Base-by-base conservation (phyloP, 2,113 vertebrate genomes). In the Neoarius graeffei region DNA sequence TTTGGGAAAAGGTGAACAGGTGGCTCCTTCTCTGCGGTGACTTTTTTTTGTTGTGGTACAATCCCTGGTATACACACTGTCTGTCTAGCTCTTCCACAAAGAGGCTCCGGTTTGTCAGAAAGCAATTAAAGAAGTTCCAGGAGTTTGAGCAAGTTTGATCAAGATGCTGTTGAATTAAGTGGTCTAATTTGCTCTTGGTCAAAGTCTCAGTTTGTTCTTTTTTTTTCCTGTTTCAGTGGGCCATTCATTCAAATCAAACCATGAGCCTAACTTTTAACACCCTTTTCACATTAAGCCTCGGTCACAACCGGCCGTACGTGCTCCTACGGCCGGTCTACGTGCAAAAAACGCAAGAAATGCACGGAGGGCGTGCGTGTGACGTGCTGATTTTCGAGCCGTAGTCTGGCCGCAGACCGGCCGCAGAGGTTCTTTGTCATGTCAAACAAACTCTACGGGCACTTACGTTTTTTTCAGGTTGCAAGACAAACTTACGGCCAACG, bases 1-100 rank as follows among this genome's bases (percentile, higher is more conserved):
- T 94, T 93, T 95, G 93, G 5, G 1, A 93, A 85, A 94, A 88
- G 94, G 91, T 89, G 93, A 95, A 94, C 95, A 95, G 94, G 94
- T 95, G 95, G 95, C 94, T 92, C 87, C 56, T 73, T 85, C 81
- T 89, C n/a, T 85, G 91, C 93, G 92, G 92, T 92, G 92, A 92
- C 93, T 93, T 92, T 93, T 90, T 91, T 79, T 92, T 91, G 88
- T 93, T 91, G 92, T 93, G 42, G 42, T 42, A 42, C 92, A 92
- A 90, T 91, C 89, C 91, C 91, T 83, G 89, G 85, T 84, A 90
- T 88, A 80, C 77, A 66, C 81, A 82, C 89, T 89, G 27, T 81
- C 89, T 89, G 27, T 81, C 88, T 77, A 57, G 74, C 48, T 85
- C 79, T 79, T 80, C 48, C 48, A 50, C 66, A 60, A 83, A 85